Base-by-base conservation (phyloP, 2,113 vertebrate species). In the Malurus alboscapulatus region DNA sequence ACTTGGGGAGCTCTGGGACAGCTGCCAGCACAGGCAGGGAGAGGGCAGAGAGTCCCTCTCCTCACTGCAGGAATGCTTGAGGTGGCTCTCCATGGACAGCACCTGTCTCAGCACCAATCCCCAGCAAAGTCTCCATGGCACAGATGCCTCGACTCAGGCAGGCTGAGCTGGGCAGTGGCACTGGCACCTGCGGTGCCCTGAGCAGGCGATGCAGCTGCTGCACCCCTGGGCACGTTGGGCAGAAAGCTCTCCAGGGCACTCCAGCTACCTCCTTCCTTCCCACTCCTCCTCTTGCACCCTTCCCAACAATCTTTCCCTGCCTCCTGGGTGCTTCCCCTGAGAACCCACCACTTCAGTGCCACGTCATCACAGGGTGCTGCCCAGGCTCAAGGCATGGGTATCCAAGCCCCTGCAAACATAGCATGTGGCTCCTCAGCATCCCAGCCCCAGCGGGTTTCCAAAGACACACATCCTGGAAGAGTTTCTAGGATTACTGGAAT, bases 151-250 rank as follows among this genome's bases (percentile, higher is more conserved):
- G 76, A 55, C 24, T 17, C 1, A 3, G 55, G 54, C 89, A 76
- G 68, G 48, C 7, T 2, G 1, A 16, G 61, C 67, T 2, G 14
- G 45, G 48, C 89, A 45, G 71, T 20, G 71, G 47, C 61, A 50
- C 26, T 6, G 4, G 63, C 51, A 65, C 51, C 71, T 27, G 69
- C 51, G 14, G 57, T 10, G 44, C 14, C 44, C 40, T 0, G 4
- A 24, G 68, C 48, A 9, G 36, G 50, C 1, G 17, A 34, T 8
- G 0, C 0, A 17, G 30, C 55, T 3, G 55, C 36, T 65, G 80
- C 72, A 57, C 17, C 36, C 3, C 2, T 57, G 2, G 1, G 22
- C 7, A 1, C 0, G 3, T 27, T 5, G 9, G 4, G 48, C 36
- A 38, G 27, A 51, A 76, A 1, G 71, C 71, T 82, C 84, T 71